These are phyloP conservation scores for Syritta pipiens DNA, from an alignment of 2,888 invertebrate species.

Conservation along the genomic window DNA sequence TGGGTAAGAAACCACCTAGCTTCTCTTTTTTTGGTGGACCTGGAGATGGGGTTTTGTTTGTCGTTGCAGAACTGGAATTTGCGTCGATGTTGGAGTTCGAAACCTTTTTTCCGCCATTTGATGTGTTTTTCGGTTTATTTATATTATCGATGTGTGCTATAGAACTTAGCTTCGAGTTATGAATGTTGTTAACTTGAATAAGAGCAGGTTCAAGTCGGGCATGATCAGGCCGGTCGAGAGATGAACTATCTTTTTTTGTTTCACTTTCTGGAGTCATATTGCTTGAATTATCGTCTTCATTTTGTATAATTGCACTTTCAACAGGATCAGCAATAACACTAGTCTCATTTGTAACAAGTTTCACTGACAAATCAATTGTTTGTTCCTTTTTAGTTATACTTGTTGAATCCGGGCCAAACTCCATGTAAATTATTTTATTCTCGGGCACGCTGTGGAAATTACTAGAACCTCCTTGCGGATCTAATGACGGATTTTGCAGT, in stretches of 20 bases:
- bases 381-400: constrained; percentile 11
- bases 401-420: constrained; percentile 68
- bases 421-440: constrained; percentile 68
- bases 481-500: constrained; percentile 52
- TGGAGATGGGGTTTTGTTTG: constrained; percentile 60
- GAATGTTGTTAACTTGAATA: constrained; percentile 51
- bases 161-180: constrained; percentile 48
- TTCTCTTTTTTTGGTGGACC: constrained; percentile 77
- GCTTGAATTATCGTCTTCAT: constrained; percentile 15
- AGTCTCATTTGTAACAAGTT: constrained; percentile 16
- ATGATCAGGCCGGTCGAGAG: not conserved
- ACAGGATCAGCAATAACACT: constrained; percentile 15
- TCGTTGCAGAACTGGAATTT: constrained; percentile 38
- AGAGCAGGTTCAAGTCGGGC: constrained; percentile 43
- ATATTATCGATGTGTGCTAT: constrained; percentile 52
- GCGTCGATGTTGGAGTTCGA: constrained; percentile 20
- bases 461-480: constrained; percentile 3
- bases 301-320: constrained; percentile 64
- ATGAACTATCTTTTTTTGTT: constrained; percentile 1
- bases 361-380: constrained; percentile 6
- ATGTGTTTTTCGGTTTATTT: constrained; percentile 53
- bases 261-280: constrained; percentile 28
- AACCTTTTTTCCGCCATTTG: constrained; percentile 38
- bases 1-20: constrained; percentile 78
- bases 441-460: constrained; percentile 17